Evolutionary conservation across 1,140 invertebrate genomes (phyloP).

Genomic region (Monochamus saltuarius): DNA sequence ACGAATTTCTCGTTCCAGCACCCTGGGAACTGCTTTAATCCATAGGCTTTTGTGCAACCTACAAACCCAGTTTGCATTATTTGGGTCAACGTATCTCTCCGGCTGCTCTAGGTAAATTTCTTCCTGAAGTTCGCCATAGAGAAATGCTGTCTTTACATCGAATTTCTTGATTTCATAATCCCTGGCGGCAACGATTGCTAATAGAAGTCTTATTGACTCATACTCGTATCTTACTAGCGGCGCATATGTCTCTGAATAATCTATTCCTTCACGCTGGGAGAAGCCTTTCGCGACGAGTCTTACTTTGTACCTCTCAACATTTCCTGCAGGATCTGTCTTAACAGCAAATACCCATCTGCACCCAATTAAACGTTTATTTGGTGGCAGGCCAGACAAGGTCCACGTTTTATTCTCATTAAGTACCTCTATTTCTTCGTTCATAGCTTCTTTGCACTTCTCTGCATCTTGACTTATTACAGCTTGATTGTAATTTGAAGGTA

Average conservation of each 20-base stretch:
- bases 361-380: background rate
- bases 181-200: constrained; percentile 21
- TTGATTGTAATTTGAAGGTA: background rate
- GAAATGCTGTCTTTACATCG: constrained; percentile 49
- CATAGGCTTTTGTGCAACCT: constrained; percentile 49
- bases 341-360: constrained; percentile 23
- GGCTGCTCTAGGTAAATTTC: constrained; percentile 51
- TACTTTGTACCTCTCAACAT: constrained; percentile 22
- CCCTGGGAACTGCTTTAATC: constrained; percentile 52
- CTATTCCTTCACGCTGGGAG: constrained; percentile 46
- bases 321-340: constrained; percentile 12
- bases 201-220: constrained; percentile 34
- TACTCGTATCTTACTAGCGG: constrained; percentile 43
- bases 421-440: background rate
- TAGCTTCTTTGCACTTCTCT: background rate
- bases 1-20: constrained; percentile 45
- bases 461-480: background rate
- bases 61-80: constrained; percentile 20
- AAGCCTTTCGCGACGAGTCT: constrained; percentile 51
- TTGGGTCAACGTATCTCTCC: constrained; percentile 33
- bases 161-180: constrained; percentile 29
- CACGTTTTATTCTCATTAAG: background rate
- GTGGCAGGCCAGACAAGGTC: background rate
- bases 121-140: constrained; percentile 52
- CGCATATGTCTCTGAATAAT: constrained; percentile 49